Base-by-base conservation (phyloP, 2,113 vertebrate genomes). In the Silurus asotus region DNA sequence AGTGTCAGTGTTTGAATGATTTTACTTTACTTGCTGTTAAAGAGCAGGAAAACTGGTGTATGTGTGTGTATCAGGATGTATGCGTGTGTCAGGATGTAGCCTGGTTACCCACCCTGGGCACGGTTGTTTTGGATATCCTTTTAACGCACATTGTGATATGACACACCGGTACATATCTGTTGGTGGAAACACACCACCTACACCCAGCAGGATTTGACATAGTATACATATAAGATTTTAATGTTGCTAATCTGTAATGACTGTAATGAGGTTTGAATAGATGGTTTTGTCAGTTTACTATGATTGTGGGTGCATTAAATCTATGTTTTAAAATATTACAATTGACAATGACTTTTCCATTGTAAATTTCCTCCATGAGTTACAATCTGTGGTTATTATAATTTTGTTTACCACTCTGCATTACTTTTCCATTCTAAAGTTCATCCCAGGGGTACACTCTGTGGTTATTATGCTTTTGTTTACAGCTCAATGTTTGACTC, bases 81-180 rank as follows among this genome's bases (percentile, higher is more conserved):
- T 77, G 23, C 59, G 77, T 79, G 56, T 61, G 56, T 80, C 51
- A 87, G 83, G 80, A 81, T 82, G 86, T 65, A 85, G 83, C 65
- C 25, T 83, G 70, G 56, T 83, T 82, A 77, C 74, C 87, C 87
- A 86, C 62, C 72, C 78, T 86, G 69, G 78, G 82, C 72, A 88
- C 82, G 45, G 64, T 79, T 55, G 48, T 19, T 85, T 80, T 85
- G 87, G 89, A 89, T 86, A 84, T 89, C 87, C 89, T 88, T 53
- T 17, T 56, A 81, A 78, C 69, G 56, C 67, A 58, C 72, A 61
- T 65, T 74, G 80, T 80, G 84, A 86, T 84, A 70, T 59, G 81
- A 84, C 59, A 59, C 56, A 77, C 70, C 20, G 23, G 59, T 58
- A 85, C 81, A 86, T 72, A 48, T 74, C 77, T 45, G 77, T 79